Evolutionary conservation across 2,113 vertebrate genomes (phyloP), one percentile per base, ranked within the genome.

Genomic region (Glaucomys volans): DNA sequence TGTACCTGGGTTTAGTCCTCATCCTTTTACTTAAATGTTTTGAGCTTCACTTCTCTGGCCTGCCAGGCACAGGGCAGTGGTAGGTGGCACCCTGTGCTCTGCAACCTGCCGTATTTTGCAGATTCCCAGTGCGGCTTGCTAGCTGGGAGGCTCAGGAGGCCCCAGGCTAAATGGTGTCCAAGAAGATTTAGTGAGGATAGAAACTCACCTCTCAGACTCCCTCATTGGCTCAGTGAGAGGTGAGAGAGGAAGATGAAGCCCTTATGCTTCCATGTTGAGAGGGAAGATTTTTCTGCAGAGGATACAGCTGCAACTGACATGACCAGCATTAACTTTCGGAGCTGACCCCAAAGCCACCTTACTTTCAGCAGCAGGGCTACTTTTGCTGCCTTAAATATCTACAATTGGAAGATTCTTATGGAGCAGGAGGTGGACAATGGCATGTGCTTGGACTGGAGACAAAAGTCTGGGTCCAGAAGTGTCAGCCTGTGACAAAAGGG

Each of bases 81-180:
- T 0, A 18, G 75, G 59, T 28, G 32, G 59, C 37, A 37, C 20
- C 44, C n/a, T 30, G 5, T 0, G 0, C 47, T 40, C 35, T 26
- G 79, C 54, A 42, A 22, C 1, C 12, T 1, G 11, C 52, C 12
- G 7, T 6, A 28, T 57, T 47, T 64, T 37, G 71, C 22, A 17
- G 74, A 16, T 30, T 40, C 71, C 12, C 42, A 35, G 26, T n/a
- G 24, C 13, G 16, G 28, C n/a, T 91, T 16, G 52, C 5, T 1
- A 5, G 13, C 16, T 32, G 40, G 47, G 40, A 77, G 26, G 30
- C 59, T 87, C 77, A 69, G 84, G 32, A n/a, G 22, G 47, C 24
- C 79, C 14, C 50, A 16, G n/a, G 22, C n/a, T 75, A 18, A 32
- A 18, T 8, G 3, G 67, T 5, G 4, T 67, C 32, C 47, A 35